Conservation (phyloP, 1,140 invertebrate species). For the Sarcophaga bullata region DNA sequence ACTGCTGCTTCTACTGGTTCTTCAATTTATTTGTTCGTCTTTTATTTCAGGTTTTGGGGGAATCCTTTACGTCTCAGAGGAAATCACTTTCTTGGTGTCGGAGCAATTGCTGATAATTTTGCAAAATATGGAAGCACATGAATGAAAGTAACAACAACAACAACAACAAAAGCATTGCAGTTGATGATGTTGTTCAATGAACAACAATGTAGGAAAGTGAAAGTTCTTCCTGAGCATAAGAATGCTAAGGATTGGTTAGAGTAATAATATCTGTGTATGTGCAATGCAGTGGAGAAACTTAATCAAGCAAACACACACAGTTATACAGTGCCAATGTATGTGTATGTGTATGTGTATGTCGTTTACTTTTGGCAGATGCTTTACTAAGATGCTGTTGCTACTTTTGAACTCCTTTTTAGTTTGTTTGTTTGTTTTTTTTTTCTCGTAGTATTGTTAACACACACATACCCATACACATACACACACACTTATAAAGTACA, state of each 20-base stretch:
- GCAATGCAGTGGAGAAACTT: too few species aligned
- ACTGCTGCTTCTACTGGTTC: neutral
- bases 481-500: neutral
- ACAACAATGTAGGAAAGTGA: slow-evolving; percentile 25
- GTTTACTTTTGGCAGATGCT: slow-evolving; percentile 9
- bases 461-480: neutral
- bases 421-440: too few species aligned
- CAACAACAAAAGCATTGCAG: too few species aligned
- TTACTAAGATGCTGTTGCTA: slow-evolving; percentile 35
- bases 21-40: neutral
- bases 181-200: neutral
- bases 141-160: neutral
- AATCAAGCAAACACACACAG: neutral
- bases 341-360: neutral
- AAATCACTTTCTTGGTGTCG: slow-evolving; percentile 51
- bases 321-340: neutral
- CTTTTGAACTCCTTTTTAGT: slow-evolving; percentile 36
- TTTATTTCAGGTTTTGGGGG: slow-evolving; percentile 23
- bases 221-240: neutral
- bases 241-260: neutral
- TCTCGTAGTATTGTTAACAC: neutral
- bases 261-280: slow-evolving; percentile 2
- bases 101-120: slow-evolving; percentile 64
- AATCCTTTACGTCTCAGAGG: slow-evolving; percentile 44
- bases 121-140: slow-evolving; percentile 58